Base-by-base conservation (phyloP, 2,888 invertebrate species). In the Dinocampus coccinellae region DNA sequence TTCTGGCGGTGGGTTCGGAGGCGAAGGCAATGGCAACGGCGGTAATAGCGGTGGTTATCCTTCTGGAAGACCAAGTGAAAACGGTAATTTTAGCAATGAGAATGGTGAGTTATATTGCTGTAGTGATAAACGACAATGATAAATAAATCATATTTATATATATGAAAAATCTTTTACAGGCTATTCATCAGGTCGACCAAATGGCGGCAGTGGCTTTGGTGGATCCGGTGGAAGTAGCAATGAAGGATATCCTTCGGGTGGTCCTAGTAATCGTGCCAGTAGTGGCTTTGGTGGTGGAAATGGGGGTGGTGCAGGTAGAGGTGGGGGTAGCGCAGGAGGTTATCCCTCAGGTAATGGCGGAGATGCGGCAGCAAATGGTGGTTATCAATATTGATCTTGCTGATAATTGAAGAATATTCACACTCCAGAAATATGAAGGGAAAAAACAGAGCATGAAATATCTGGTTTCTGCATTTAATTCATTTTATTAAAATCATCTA, bases 311-410 rank as follows among this genome's bases (percentile, higher is more conserved):
- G 78, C 78, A 33, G 77, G 76, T 26, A 75, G 73, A 26, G 77
- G 76, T 22, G 72, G 75, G 26, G 75, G 79, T n/a, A n/a, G n/a
- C n/a, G n/a, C n/a, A 57, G 78, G 78, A 57, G 84, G 84, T 20
- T 86, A 85, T 76, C 84, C 86, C 61, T 80, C 83, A 7, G 87
- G 86, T 65, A 86, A 80, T 75, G 86, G 86, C 36, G 85, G 86
- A 42, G 85, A 87, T 72, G 84, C 85, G 3, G 83, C 79, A 34
- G 84, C 84, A 62, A 87, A 87, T 76, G 85, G 84, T 71, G 87
- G 87, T 79, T 87, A 87, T 80, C 87, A 86, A 79, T 87, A 87
- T 79, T 87, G 79, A 83, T 78, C 62, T 34, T 58, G 29, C 47
- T 29, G 22, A 71, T 47, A 62, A 66, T 67, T 69, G 34, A 10